Conservation (phyloP, 2,888 invertebrate genomes). For the Euspilapteryx auroguttella region DNA sequence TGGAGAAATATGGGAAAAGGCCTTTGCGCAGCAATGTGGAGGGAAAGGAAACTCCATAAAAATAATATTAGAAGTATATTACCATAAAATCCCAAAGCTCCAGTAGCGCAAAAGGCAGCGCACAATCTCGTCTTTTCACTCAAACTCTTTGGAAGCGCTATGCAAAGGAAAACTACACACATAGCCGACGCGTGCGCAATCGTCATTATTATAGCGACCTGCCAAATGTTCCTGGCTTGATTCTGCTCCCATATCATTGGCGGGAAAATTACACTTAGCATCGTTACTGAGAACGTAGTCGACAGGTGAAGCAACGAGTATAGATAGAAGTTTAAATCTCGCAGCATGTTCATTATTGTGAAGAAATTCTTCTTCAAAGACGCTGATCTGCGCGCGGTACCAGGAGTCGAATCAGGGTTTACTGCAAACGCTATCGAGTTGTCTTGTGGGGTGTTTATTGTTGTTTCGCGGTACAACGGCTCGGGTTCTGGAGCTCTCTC, state of each 20-base stretch:
- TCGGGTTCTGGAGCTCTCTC: constrained; percentile 40
- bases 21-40: no score
- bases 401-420: constrained; percentile 27
- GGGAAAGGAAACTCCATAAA: no score
- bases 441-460: constrained; percentile 36
- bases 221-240: constrained; percentile 38
- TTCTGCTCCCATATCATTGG: constrained; percentile 49
- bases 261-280: constrained; percentile 56
- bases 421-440: constrained; percentile 27
- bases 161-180: constrained; percentile 40
- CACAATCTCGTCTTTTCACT: constrained; percentile 39
- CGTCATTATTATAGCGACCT: constrained; percentile 30
- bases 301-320: constrained; percentile 54
- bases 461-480: constrained; percentile 58
- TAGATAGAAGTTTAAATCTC: constrained; percentile 55
- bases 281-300: constrained; percentile 52
- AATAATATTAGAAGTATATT: no score
- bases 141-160: constrained; percentile 36
- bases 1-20: no score
- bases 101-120: constrained; percentile 44
- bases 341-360: constrained; percentile 36
- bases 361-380: constrained; percentile 44
- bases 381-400: constrained; percentile 41
- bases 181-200: constrained; percentile 37
- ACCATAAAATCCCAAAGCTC: constrained; percentile 61